Conservation (phyloP, 2,797 vertebrate species). For the Halcyon smyrnensis region DNA sequence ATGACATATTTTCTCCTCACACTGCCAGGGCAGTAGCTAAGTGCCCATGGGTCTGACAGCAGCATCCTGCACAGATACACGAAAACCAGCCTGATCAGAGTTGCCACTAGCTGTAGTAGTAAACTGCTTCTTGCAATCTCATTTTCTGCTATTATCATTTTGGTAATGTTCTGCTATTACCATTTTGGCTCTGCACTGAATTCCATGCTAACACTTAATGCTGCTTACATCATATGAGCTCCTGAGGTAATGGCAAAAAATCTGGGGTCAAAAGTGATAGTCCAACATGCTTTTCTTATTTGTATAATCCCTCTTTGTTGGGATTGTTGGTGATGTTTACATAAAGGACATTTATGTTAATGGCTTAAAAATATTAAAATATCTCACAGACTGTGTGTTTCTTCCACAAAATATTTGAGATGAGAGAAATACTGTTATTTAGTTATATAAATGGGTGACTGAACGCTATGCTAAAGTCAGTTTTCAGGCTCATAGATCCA, state of each 20-base stretch:
- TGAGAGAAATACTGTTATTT: background rate
- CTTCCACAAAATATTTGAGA: background rate
- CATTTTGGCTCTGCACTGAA: background rate
- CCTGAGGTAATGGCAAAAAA: background rate
- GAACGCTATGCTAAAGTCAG: background rate
- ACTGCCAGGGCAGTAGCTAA: background rate
- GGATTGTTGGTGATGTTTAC: background rate
- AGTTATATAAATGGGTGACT: background rate
- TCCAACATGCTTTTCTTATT: background rate
- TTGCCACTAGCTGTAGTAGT: background rate
- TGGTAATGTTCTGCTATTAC: background rate
- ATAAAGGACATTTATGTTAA: background rate
- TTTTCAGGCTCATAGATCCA: background rate
- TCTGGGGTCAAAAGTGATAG: background rate
- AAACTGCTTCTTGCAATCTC: background rate
- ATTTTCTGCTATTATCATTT: background rate
- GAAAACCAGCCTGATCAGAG: background rate
- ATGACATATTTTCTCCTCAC: background rate
- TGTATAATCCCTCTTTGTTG: background rate
- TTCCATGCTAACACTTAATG: background rate
- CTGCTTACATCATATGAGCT: background rate
- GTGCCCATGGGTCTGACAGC: background rate
- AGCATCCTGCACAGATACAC: rapidly evolving
- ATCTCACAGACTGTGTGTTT: background rate
- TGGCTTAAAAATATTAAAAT: background rate